Percentiles rank a stretch among this genome's conserved stretches.
Evolutionary conservation across 1,140 invertebrate genomes (phyloP).

Genomic region (Drosophila kikkawai): DNA sequence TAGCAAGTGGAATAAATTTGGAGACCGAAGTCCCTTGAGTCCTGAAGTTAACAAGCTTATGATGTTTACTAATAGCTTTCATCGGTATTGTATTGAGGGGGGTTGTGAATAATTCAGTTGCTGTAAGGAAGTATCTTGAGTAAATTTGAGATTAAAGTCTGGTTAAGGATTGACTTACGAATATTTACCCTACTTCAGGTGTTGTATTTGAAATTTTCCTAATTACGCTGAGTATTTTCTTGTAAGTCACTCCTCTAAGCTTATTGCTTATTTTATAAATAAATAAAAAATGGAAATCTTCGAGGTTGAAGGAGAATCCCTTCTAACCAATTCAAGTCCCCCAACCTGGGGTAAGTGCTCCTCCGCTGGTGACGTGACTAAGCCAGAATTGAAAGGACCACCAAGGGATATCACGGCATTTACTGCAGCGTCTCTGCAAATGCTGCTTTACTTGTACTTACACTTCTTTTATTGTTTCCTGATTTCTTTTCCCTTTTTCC

Average conservation of each 20-base stretch:
- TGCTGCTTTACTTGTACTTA: slow-evolving; percentile 37
- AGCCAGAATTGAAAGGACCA: slow-evolving; percentile 36
- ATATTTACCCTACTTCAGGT: not conserved
- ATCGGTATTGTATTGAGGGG: not conserved
- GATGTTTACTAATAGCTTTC: slow-evolving; percentile 39
- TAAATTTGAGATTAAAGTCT: not conserved
- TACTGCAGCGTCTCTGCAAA: slow-evolving; percentile 44
- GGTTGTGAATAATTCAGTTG: not conserved
- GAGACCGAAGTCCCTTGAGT: slow-evolving; percentile 7
- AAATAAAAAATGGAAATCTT: slow-evolving; percentile 15
- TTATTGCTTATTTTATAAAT: slow-evolving; percentile 4
- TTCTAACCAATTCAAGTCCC: slow-evolving; percentile 12
- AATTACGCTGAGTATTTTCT: not conserved
- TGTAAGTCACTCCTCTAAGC: not conserved
- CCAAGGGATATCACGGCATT: slow-evolving; percentile 29
- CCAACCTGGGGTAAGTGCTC: slow-evolving; percentile 18
- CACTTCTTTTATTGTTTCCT: slow-evolving; percentile 46
- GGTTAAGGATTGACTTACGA: not conserved
- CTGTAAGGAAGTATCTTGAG: not conserved
- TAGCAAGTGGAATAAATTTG: slow-evolving; percentile 32
- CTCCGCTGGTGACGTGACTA: slow-evolving; percentile 43
- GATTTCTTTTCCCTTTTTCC: slow-evolving; percentile 21
- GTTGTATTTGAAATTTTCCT: not conserved
- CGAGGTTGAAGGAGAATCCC: not conserved
- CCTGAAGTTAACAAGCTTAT: slow-evolving; percentile 39